Evolutionary conservation across 2,888 invertebrate species (phyloP).

Genomic region (Leucophenga montana): DNA sequence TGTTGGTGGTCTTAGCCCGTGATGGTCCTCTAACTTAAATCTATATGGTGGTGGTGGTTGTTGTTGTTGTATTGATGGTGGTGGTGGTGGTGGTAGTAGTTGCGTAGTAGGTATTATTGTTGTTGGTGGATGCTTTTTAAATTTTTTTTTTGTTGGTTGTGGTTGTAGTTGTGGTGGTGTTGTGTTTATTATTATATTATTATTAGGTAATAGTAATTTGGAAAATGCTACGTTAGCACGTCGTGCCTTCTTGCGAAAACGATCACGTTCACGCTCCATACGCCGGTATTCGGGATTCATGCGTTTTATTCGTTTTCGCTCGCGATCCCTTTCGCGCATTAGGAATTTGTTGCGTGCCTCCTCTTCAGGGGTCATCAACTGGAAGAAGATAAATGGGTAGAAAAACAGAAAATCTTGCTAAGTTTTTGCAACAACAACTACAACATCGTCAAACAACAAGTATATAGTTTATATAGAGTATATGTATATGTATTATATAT

Average conservation of each 20-base stretch:
- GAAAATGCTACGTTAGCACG: slow-evolving; percentile 66
- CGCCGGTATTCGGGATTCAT: slow-evolving; percentile 66
- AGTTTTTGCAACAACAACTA: slow-evolving; percentile 10
- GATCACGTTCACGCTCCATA: slow-evolving; percentile 64
- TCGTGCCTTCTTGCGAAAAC: slow-evolving; percentile 67
- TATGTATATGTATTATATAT: background rate
- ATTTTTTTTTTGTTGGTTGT: no score
- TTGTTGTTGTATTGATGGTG: background rate
- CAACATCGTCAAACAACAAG: background rate
- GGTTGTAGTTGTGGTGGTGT: background rate
- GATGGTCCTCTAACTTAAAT: no score
- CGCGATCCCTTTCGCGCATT: slow-evolving; percentile 65
- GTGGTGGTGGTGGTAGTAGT: slow-evolving; percentile 7
- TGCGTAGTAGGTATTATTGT: slow-evolving; percentile 5
- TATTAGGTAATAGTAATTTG: slow-evolving; percentile 48
- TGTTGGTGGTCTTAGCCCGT: background rate
- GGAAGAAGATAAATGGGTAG: slow-evolving; percentile 46
- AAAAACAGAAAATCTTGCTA: slow-evolving; percentile 19
- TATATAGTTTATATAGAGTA: background rate
- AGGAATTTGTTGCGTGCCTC: slow-evolving; percentile 65
- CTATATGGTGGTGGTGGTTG: slow-evolving; percentile 9
- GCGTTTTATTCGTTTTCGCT: slow-evolving; percentile 63
- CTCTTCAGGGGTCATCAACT: slow-evolving; percentile 65
- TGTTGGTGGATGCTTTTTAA: no score
- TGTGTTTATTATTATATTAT: slow-evolving; percentile 32